Evolutionary conservation across 2,888 invertebrate genomes (phyloP), one percentile per base, ranked within the genome.

Genomic region (Hyles lineata): DNA sequence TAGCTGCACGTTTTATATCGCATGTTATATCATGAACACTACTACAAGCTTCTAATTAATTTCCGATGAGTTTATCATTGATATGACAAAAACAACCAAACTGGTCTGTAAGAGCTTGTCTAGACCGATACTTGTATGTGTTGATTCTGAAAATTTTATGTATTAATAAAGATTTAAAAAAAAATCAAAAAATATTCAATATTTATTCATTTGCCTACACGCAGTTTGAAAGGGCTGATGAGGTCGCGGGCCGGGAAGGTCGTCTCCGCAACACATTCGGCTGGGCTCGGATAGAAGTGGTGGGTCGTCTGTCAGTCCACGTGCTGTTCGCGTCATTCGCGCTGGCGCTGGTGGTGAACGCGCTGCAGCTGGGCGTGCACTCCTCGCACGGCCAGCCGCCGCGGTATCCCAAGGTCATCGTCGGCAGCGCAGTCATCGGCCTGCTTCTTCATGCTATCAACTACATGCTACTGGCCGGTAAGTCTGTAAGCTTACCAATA

Each of bases 231-330:
- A 88, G 94, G 63, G 93, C 94, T 0, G 94, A 94, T 76, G 94
- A 94, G 86, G 83, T 95, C 86, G 80, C 96, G 89, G 94, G 93
- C 0, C 86, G 90, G 6, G 97, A 97, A 79, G 95, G 98, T 79
- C 96, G 96, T 74, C 94, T 98, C 74, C 96, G 97, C 76, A 98
- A 98, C 88, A 98, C 98, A 0, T 98, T 98, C 83, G 98, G 98
- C 11, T 98, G 98, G 98, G 97, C 98, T 4, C 96, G 98, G 77
- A 97, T 98, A 71, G 98, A 98, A 83, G 97, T 98, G n/a, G 95
- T 98, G 9, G 97, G 97, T 61, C 96, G 97, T 93, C 91, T 98
- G 62, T 96, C 97, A 4, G 97, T 97, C 71, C 97, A 97, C 88
- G 97, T 98, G 60, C 97, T 98, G 79, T 95, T 98, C 76, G 96